A percentile compares a stretch with the other conserved stretches of the same genome.
Conservation (phyloP, 2,888 invertebrate genomes). For the Coremacera marginata region DNA sequence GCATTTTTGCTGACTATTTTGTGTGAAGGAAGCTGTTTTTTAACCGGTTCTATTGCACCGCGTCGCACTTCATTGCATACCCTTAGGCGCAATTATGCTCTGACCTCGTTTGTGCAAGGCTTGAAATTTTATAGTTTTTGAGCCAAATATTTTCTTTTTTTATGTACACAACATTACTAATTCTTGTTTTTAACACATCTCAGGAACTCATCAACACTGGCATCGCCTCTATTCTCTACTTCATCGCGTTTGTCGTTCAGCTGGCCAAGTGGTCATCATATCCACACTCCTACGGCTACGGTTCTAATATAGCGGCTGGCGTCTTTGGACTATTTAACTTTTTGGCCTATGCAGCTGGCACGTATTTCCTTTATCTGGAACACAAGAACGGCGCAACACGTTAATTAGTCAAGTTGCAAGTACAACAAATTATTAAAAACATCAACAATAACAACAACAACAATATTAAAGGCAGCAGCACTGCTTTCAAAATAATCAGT, state of each 20-base stretch:
- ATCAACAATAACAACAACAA: conserved; percentile 13
- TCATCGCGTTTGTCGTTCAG: conserved; percentile 85
- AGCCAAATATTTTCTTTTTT: too few relatives aligned
- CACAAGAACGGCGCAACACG: conserved; percentile 73
- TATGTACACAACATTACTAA: too few relatives aligned
- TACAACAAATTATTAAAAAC: background rate
- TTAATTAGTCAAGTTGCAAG: conserved; percentile 44
- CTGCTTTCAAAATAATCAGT: background rate
- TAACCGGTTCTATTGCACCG: background rate
- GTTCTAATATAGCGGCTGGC: conserved; percentile 81
- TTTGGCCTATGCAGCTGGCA: conserved; percentile 80
- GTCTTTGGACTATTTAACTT: conserved; percentile 89
- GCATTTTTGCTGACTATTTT: too few relatives aligned
- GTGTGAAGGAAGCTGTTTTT: background rate
- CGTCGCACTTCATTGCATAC: background rate
- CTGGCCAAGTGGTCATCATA: conserved; percentile 74
- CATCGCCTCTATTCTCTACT: conserved; percentile 78
- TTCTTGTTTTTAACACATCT: conserved; percentile 1
- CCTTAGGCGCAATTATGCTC: background rate
- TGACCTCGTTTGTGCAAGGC: background rate
- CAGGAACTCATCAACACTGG: conserved; percentile 86
- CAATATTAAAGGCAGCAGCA: background rate
- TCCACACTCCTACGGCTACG: conserved; percentile 58
- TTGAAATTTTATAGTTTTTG: conserved; percentile 1
- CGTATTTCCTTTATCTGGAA: conserved; percentile 81